phyloP scores from a whole-genome alignment of 2,888 invertebrate species.

The Piscicola geometra region DNA sequence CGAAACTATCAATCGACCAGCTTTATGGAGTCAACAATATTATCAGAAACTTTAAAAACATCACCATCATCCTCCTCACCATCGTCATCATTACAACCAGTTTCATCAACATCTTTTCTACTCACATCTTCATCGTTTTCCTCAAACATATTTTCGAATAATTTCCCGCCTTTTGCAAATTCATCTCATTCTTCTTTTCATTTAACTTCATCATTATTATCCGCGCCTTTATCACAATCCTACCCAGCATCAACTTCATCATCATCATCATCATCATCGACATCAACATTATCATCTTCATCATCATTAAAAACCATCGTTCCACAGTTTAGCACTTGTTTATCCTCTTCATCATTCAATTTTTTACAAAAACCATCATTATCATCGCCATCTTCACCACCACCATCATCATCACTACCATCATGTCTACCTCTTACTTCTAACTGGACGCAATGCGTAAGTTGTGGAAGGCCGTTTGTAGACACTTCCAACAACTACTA shows the following conservation, averaged over 20 bases:
- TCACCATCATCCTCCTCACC: background rate
- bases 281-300: background rate
- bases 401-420: background rate
- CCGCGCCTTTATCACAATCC: too few relatives aligned
- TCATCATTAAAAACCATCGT: too few relatives aligned
- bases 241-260: background rate
- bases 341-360: too few relatives aligned
- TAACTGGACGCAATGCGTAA: slow-evolving; percentile 3
- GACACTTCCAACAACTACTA: background rate
- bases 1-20: background rate
- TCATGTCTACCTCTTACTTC: too few relatives aligned
- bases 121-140: too few relatives aligned
- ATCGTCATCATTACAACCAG: background rate
- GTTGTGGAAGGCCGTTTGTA: slow-evolving; percentile 2
- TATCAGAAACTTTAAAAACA: background rate
- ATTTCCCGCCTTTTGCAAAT: too few relatives aligned
- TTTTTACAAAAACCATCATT: background rate
- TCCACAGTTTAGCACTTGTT: too few relatives aligned
- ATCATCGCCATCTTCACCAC: background rate
- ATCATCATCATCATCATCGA: background rate
- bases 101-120: too few relatives aligned
- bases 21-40: background rate
- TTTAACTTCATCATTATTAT: too few relatives aligned
- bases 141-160: too few relatives aligned
- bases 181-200: too few relatives aligned